These are phyloP conservation scores for Cebidichthys violaceus DNA, from an alignment of 2,113 vertebrate genomes.

Conservation along the genomic window DNA sequence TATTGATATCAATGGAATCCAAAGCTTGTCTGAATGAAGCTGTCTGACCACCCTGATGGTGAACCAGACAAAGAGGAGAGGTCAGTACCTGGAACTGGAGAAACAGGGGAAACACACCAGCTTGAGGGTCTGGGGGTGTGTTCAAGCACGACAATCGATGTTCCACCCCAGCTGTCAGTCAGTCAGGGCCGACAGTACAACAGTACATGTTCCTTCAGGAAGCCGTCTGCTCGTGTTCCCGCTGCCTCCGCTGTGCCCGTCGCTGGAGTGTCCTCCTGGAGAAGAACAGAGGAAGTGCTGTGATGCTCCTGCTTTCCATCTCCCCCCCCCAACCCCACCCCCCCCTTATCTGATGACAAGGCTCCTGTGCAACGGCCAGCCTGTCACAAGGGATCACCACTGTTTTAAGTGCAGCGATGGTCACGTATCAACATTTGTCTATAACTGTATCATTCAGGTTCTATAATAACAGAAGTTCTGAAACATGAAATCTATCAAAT, in stretches of 20 bases:
- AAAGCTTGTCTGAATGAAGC: background rate
- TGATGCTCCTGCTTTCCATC: conserved; percentile 42
- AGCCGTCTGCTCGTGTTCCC: conserved; percentile 33
- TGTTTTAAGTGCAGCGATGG: too few relatives aligned
- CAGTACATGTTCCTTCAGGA: conserved; percentile 27
- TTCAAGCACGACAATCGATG: conserved; percentile 50
- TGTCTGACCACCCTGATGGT: background rate
- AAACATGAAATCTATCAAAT: background rate
- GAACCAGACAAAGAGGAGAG: background rate
- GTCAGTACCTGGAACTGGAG: background rate
- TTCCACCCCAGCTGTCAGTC: conserved; percentile 51
- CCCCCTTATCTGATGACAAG: conserved; percentile 11
- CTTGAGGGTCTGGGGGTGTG: background rate
- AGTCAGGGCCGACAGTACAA: too few relatives aligned
- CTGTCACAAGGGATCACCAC: background rate
- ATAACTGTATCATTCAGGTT: background rate
- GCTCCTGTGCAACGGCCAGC: conserved; percentile 3
- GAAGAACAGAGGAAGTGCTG: conserved; percentile 43
- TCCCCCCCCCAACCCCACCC: background rate
- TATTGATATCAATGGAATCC: background rate
- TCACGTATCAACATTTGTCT: background rate
- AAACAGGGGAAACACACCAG: conserved; percentile 12
- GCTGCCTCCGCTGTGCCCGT: conserved; percentile 42
- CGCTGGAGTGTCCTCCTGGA: background rate
- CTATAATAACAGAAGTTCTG: background rate